A percentile compares a stretch with the other conserved stretches of the same genome.
phyloP scores from a whole-genome alignment of 2,888 invertebrate species.

The Macrophya alboannulata region DNA sequence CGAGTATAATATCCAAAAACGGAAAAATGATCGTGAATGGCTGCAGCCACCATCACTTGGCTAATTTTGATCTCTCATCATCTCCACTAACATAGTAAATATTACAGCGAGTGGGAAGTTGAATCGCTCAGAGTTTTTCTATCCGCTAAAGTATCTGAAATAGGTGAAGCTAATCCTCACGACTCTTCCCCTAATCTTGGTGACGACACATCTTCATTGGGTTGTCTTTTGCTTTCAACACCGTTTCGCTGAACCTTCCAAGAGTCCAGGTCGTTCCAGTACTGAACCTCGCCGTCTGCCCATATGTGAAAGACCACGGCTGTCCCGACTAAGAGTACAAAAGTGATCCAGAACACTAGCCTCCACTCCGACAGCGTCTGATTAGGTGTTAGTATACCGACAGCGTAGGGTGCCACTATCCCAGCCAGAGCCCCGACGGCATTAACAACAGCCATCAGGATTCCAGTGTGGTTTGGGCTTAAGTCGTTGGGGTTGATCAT shows the following conservation, averaged over 20 bases:
- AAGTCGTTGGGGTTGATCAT: slow-evolving; percentile 2
- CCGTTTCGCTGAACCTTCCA: neutral
- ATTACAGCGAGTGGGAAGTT: too few species aligned
- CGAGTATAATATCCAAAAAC: too few species aligned
- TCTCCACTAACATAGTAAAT: too few species aligned
- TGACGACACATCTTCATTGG: neutral
- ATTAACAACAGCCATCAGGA: neutral
- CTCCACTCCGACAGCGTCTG: slow-evolving; percentile 80
- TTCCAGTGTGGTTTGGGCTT: neutral
- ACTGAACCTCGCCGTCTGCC: slow-evolving; percentile 86
- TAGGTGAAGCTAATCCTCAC: neutral
- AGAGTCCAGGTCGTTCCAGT: slow-evolving; percentile 86
- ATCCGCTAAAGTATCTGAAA: too few species aligned
- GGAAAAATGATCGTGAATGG: too few species aligned
- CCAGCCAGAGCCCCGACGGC: neutral
- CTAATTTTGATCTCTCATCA: too few species aligned
- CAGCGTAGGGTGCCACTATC: neutral
- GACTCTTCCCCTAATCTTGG: neutral
- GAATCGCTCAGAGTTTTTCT: too few species aligned
- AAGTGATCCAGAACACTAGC: slow-evolving; percentile 88
- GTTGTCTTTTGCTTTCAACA: neutral
- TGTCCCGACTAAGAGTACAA: slow-evolving; percentile 84
- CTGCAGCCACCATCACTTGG: too few species aligned
- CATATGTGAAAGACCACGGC: slow-evolving; percentile 86
- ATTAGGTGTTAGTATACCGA: neutral